Conservation (phyloP, 2,113 vertebrate species). For the Recurvirostra avosetta region DNA sequence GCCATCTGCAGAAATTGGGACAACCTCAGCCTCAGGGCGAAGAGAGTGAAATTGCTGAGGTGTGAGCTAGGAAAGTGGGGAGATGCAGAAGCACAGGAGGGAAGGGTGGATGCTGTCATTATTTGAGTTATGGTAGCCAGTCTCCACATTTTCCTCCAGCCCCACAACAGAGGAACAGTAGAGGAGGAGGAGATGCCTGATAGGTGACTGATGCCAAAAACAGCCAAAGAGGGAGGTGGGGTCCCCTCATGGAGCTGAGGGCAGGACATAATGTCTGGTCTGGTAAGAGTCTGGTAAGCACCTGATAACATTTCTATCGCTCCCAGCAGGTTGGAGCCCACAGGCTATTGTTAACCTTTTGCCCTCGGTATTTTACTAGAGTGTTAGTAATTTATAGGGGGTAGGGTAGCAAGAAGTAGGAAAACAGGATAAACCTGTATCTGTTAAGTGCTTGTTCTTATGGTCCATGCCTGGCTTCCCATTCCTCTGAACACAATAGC, state of each 20-base stretch:
- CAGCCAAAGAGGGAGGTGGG: neutral
- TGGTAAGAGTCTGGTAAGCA: neutral
- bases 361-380: neutral
- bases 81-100: neutral
- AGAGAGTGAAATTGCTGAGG: neutral
- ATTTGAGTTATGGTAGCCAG: neutral
- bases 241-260: neutral
- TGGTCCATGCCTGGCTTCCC: neutral
- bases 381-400: neutral
- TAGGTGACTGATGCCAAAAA: neutral
- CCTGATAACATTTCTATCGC: neutral
- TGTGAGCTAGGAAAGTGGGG: neutral
- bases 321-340: neutral
- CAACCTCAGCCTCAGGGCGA: neutral
- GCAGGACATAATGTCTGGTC: neutral
- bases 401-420: neutral
- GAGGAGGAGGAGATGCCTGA: neutral
- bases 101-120: neutral
- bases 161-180: neutral
- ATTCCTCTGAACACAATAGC: conserved; percentile 9
- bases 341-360: neutral
- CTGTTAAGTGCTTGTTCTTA: neutral
- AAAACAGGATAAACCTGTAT: conserved; percentile 61
- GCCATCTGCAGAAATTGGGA: neutral
- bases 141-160: neutral